phyloP scores from a whole-genome alignment of 1,140 invertebrate species.

The Contarinia nasturtii region DNA sequence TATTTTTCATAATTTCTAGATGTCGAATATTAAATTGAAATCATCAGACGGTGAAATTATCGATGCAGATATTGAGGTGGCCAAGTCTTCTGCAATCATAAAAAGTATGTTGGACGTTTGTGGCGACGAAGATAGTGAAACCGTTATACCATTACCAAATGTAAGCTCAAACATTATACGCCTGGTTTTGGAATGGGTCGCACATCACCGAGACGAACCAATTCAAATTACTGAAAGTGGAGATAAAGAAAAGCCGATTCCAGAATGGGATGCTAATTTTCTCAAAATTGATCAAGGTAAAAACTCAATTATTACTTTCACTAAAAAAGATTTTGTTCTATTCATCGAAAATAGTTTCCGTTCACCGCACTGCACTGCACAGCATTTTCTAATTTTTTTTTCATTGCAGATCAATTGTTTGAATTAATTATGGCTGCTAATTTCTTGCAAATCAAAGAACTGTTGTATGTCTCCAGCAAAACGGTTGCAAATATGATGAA shows the following conservation, averaged over 20 bases:
- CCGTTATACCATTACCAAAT: conserved; percentile 90
- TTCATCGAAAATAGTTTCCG: too few species aligned
- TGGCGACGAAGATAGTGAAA: conserved; percentile 87
- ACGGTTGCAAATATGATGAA: conserved; percentile 99
- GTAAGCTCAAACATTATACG: conserved; percentile 94
- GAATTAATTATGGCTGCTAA: conserved; percentile 87
- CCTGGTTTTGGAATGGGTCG: conserved; percentile 93
- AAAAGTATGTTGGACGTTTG: conserved; percentile 98
- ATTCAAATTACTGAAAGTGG: conserved; percentile 91
- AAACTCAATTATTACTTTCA: too few species aligned
- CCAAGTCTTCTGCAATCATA: conserved; percentile 94
- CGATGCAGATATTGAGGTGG: conserved; percentile 93
- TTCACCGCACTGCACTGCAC: too few species aligned
- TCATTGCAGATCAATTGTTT: too few species aligned
- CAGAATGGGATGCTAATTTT: conserved; percentile 97
- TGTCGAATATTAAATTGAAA: conserved; percentile 83
- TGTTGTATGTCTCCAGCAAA: conserved; percentile 96
- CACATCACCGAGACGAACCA: conserved; percentile 90
- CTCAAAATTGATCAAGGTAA: conserved; percentile 95
- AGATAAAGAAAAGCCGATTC: conserved; percentile 94
- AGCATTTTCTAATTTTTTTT: too few species aligned
- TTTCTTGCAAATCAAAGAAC: conserved; percentile 96
- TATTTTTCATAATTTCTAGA: too few species aligned
- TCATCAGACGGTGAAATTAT: conserved; percentile 94
- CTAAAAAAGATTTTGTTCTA: too few species aligned